Base-by-base conservation (phyloP, 1,140 invertebrate species). In the Bombus waltoni region DNA sequence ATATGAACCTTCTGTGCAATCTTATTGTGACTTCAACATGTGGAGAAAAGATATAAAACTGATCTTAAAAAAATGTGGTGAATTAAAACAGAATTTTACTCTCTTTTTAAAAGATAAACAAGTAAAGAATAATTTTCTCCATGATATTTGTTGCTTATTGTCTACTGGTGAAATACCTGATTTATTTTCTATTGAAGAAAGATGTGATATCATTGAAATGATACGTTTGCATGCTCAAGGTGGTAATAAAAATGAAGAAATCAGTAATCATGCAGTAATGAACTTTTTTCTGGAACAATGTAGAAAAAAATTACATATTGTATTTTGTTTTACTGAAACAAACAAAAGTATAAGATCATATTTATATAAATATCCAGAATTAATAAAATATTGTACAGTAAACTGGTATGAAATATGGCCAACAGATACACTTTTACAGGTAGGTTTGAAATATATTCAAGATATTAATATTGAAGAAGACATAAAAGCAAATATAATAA, bases 321-420 rank as follows among this genome's bases (percentile, higher is more conserved):
- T 97, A 6, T 91, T 98, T 47, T 97, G 97, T 62, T 96, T 97
- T 91, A 97, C 96, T 89, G 96, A 96, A 0, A 96, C 96, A 81
- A 96, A 96, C 3, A 94, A 95, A 73, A 93, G 95, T 6, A 96
- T 97, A 87, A 95, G 96, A 85, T 95, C 25, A 35, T 91, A 90
- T 75, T 62, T 92, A 10, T 94, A 96, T 65, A 95, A 96, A 82
- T 97, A 96, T 93, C 96, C 96, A 1, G 96, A 97, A 38, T 93
- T 97, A 25, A 94, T 97, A n/a, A 97, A 97, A 88, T 97, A 96
- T 89, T 97, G 97, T 91, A 97, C 96, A 15, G 96, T 97, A 71
- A 96, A 97, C 93, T 98, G 97, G 96, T 97, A 97, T 92, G 96
- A 97, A 86, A 94, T 96, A 18, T 98, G 97, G 97, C 97, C 97